Base-by-base conservation (phyloP, 2,888 invertebrate species). In the Phlogophora meticulosa region DNA sequence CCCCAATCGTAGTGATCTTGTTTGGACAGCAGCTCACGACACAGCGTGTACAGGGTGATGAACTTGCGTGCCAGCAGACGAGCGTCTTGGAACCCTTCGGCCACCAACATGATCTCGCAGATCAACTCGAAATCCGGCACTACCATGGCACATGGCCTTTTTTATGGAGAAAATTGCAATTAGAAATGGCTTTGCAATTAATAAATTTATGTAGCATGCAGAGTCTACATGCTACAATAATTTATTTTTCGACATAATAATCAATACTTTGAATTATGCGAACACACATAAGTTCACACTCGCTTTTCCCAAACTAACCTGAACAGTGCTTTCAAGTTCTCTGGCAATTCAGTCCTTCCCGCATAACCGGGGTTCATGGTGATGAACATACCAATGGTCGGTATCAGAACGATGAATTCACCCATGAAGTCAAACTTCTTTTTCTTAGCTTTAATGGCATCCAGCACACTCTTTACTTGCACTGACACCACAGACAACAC, bases 1-100 rank as follows among this genome's bases (percentile, higher is more conserved):
- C 99, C 99, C 99, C 99, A 98, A 96, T 99, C 99, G 88, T 99
- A 99, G 91, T 99, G 99, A 90, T 99, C 99, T 92, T 99, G 98
- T 89, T 99, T 99, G 51, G 99, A 99, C 4, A 99, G 95, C 79
- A 99, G 93, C 90, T 99, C 99, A 79, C 97, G 89, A 89, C 99
- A 99, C 76, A 99, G 94, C 4, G 98, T 98, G 91, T 99, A 99
- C 13, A 99, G 96, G 0, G 99, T 99, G 88, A 99, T 98, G 91
- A 99, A 99, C 94, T 99, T 99, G 76, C 98, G 96, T 24, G 99
- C 99, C 70, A 99, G 91, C 32, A 98, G 92, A 80, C 98, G 96
- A 7, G 99, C 99, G 72, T 99, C 99, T 87, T 98, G 97, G 92
- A 99, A 99, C 45, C 99, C 99, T 94, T 99, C 99, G 7, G 98